phyloP scores from a whole-genome alignment of 2,113 vertebrate genomes.

The Thalassarche chlororhynchos region DNA sequence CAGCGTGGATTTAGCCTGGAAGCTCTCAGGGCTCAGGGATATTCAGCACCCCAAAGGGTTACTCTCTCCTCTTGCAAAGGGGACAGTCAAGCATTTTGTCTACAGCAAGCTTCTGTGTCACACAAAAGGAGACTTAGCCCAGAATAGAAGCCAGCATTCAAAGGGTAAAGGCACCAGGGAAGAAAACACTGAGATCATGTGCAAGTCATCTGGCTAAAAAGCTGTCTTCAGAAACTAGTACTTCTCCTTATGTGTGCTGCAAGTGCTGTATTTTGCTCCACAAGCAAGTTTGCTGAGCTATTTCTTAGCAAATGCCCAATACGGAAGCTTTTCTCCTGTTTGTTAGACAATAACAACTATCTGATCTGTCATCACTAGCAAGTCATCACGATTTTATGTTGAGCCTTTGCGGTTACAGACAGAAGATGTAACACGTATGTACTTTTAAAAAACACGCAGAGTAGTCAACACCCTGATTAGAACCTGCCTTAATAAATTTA shows the following conservation, averaged over 20 bases:
- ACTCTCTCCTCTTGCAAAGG: background rate
- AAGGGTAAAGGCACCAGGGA: background rate
- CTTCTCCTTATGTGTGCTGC: background rate
- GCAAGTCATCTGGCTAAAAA: background rate
- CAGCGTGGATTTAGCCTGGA: too few relatives aligned
- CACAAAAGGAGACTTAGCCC: background rate
- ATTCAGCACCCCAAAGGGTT: background rate
- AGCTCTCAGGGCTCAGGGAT: background rate
- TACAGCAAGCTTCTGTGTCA: background rate
- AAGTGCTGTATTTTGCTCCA: background rate
- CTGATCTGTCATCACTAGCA: background rate
- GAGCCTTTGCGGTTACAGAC: background rate
- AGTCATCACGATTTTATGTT: background rate
- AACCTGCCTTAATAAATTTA: background rate
- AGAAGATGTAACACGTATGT: fast-evolving
- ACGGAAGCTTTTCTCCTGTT: background rate
- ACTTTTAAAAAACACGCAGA: background rate
- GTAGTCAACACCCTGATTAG: background rate
- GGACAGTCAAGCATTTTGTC: background rate
- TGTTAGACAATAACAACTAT: fast-evolving
- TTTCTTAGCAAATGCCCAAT: background rate
- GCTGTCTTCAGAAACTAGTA: background rate
- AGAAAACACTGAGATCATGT: background rate
- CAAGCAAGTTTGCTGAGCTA: background rate
- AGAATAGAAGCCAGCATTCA: background rate